These are phyloP conservation scores for Caenorhabditis uteleia DNA, from an alignment of 2,888 invertebrate genomes.

Conservation along the genomic window DNA sequence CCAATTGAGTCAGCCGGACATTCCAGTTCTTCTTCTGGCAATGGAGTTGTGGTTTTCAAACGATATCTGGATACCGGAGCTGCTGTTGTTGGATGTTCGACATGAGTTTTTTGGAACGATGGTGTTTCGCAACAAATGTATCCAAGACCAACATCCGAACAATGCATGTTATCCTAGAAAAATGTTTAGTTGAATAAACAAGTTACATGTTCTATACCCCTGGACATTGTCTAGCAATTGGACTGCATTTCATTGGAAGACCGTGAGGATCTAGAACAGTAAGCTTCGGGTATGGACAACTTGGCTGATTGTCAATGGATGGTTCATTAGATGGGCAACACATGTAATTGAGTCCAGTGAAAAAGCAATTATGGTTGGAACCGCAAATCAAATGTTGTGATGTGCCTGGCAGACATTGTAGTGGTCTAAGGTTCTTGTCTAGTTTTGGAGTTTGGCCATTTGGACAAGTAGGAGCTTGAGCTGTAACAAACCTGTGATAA, in stretches of 20 bases:
- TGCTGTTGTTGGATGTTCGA: neutral
- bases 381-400: slow-evolving; percentile 60
- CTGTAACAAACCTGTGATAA: slow-evolving; percentile 37
- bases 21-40: slow-evolving; percentile 36
- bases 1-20: slow-evolving; percentile 49
- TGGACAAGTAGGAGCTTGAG: slow-evolving; percentile 57
- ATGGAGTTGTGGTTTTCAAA: slow-evolving; percentile 23
- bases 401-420: slow-evolving; percentile 66
- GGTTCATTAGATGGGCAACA: slow-evolving; percentile 66
- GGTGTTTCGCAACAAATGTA: slow-evolving; percentile 62
- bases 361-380: slow-evolving; percentile 62
- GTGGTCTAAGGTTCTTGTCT: slow-evolving; percentile 44
- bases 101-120: slow-evolving; percentile 21
- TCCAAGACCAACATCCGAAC: slow-evolving; percentile 48
- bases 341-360: slow-evolving; percentile 68
- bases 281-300: slow-evolving; percentile 52
- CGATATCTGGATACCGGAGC: slow-evolving; percentile 4
- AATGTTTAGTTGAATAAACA: neutral
- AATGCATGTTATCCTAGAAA: slow-evolving; percentile 55
- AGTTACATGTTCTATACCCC: slow-evolving; percentile 26
- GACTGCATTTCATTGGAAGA: slow-evolving; percentile 53
- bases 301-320: slow-evolving; percentile 52
- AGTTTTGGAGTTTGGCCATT: slow-evolving; percentile 61
- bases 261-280: slow-evolving; percentile 58
- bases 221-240: slow-evolving; percentile 49